Percentiles rank a stretch among this genome's conserved stretches.
phyloP scores from a whole-genome alignment of 2,888 invertebrate species.

The Microctonus brassicae region DNA sequence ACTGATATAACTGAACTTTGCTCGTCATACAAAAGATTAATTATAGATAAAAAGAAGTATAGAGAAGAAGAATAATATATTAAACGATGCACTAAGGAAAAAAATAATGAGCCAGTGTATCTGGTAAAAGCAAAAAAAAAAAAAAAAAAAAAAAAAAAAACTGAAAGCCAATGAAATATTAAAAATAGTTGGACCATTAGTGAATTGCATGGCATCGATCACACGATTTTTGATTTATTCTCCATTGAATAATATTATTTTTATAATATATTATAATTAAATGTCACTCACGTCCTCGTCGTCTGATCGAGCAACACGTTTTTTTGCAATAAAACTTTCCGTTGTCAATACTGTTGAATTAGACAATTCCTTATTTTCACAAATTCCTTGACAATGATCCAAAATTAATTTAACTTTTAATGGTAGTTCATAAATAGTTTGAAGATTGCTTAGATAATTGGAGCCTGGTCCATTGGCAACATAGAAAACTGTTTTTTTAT shows the following conservation, averaged over 20 bases:
- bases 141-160: constrained; percentile 7
- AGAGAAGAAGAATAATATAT: no score
- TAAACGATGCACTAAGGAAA: background rate
- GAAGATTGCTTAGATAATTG: constrained; percentile 40
- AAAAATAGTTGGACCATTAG: no score
- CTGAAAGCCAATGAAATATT: background rate
- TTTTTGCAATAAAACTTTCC: constrained; percentile 20
- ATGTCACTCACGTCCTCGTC: constrained; percentile 42
- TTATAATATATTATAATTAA: background rate
- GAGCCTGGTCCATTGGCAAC: constrained; percentile 54
- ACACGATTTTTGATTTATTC: no score
- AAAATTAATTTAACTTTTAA: constrained; percentile 41
- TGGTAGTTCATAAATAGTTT: constrained; percentile 49
- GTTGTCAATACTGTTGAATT: background rate
- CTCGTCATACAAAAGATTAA: background rate
- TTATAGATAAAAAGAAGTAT: background rate
- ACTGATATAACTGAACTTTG: background rate
- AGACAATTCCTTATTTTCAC: constrained; percentile 35
- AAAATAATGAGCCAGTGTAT: no score
- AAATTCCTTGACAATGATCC: constrained; percentile 38
- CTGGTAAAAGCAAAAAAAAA: background rate
- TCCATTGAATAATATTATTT: background rate
- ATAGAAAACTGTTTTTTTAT: constrained; percentile 43
- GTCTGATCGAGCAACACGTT: constrained; percentile 36
- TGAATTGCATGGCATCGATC: no score